Base-by-base conservation (phyloP, 2,113 vertebrate species). In the Actenoides hombroni region DNA sequence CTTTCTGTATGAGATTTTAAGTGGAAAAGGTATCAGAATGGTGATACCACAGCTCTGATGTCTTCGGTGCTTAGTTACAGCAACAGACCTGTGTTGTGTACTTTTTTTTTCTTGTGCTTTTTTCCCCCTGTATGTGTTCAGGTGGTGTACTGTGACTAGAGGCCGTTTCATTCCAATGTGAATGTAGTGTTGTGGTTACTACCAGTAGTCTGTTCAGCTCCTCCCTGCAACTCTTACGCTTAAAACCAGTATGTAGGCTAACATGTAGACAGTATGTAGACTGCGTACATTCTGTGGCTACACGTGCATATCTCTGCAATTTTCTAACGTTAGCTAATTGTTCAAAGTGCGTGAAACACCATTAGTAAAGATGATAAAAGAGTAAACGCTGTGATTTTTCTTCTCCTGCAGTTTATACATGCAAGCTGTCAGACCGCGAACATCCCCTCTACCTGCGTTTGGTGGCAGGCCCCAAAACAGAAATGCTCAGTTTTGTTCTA, bases 371-470 rank as follows among this genome's bases (percentile, higher is more conserved):
- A 5, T 57, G 29, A 2, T 48, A 51, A 31, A 21, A 57, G 19
- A 26, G 51, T 53, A 53, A 53, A 13, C 51, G 21, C n/a, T 24
- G 29, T 57, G 76, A 14, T 83, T 75, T 79, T 53, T 53, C 51
- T 53, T 53, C 26, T 49, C 69, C 4, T 93, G 51, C 96, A 99
- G 99, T 99, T 92, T 99, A 99, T 35, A 98, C 98, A 95, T 99
- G 99, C 97, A 99, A 99, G 96, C 98, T 99, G 88, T 98, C 98
- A 3, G 99, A 99, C 80, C 97, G 96, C 68, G 99, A 99, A 91
- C 98, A 99, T 87, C 99, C 99, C 7, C 95, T 99, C 71, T 99
- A 99, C 87, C 98, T 99, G 80, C 99, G 99, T 28, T 97, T 99
- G 97, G 97, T 99, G 90, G 99, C 99, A 5, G 99, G 99, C 46